Percentiles rank a stretch among this genome's conserved stretches.
phyloP scores from a whole-genome alignment of 2,797 vertebrate species.

The Apodemus agrarius region DNA sequence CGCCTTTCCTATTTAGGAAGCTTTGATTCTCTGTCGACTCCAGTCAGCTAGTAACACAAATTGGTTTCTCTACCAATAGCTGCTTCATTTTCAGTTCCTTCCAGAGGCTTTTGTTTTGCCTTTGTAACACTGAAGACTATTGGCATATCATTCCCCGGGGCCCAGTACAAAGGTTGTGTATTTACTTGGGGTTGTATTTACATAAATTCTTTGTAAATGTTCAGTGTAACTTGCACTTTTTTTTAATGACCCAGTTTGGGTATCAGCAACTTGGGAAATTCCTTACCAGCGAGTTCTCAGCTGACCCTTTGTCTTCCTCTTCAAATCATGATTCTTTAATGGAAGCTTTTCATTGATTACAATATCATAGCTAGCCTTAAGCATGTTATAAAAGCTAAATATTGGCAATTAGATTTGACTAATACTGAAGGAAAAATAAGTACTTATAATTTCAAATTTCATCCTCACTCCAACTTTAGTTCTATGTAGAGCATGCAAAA shows the following conservation, averaged over 20 bases:
- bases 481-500: constrained; percentile 25
- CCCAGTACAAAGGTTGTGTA: constrained; percentile 84
- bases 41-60: constrained; percentile 72
- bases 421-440: constrained; percentile 60
- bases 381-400: constrained; percentile 54
- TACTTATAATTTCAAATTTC: constrained; percentile 59
- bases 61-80: constrained; percentile 63
- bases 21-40: constrained; percentile 77
- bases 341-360: constrained; percentile 68
- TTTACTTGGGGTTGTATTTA: constrained; percentile 87
- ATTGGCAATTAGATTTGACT: constrained; percentile 72
- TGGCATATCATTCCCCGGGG: constrained; percentile 82
- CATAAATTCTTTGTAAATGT: constrained; percentile 85
- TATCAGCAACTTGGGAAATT: constrained; percentile 80
- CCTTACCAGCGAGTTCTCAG: constrained; percentile 66
- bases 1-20: constrained; percentile 60
- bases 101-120: constrained; percentile 74
- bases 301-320: constrained; percentile 71
- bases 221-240: constrained; percentile 87
- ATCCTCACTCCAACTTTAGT: constrained; percentile 36
- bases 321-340: constrained; percentile 65
- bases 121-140: constrained; percentile 78
- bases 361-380: constrained; percentile 70
- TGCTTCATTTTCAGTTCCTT: constrained; percentile 75
- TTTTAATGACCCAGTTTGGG: constrained; percentile 56